phyloP scores from a whole-genome alignment of 1,140 invertebrate genomes.

The Hyphantria cunea region DNA sequence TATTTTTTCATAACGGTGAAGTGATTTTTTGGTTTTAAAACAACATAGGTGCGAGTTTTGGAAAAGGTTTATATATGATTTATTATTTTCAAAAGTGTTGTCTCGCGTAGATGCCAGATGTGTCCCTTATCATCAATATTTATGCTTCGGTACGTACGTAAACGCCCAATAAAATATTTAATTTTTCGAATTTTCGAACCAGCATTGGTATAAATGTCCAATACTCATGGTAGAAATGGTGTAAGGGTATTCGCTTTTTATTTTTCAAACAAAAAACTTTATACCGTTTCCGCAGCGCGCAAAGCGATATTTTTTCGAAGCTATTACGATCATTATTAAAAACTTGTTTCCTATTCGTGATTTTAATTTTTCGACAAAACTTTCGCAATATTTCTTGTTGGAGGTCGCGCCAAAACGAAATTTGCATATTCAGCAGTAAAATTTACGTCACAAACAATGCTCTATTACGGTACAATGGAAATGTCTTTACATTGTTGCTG shows the following conservation, averaged over 20 bases:
- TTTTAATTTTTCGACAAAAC: slow-evolving; percentile 66
- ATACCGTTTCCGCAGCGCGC: slow-evolving; percentile 2
- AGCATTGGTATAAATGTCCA: slow-evolving; percentile 7
- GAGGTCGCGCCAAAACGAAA: slow-evolving; percentile 58
- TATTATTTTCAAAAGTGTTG: not conserved
- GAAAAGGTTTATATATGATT: not conserved
- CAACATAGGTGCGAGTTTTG: no score
- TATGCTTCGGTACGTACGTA: slow-evolving; percentile 42
- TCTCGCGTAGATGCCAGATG: slow-evolving; percentile 28
- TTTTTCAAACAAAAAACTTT: slow-evolving; percentile 16
- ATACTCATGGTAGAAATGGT: not conserved
- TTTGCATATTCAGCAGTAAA: slow-evolving; percentile 73
- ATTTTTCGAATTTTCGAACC: slow-evolving; percentile 25
- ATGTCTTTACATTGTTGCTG: slow-evolving; percentile 66
- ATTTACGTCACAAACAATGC: slow-evolving; percentile 75
- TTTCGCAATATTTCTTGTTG: slow-evolving; percentile 70
- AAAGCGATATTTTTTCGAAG: slow-evolving; percentile 36
- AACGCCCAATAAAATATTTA: slow-evolving; percentile 42
- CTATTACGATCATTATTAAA: slow-evolving; percentile 60
- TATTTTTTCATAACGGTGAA: no score
- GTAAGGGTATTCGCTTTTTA: slow-evolving; percentile 2
- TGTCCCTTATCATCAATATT: slow-evolving; percentile 44
- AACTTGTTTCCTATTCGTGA: slow-evolving; percentile 61
- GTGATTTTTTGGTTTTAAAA: slow-evolving; percentile 9
- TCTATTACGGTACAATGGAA: slow-evolving; percentile 72